Conservation (phyloP, 2,888 invertebrate genomes). For the Epinotia ramella region DNA sequence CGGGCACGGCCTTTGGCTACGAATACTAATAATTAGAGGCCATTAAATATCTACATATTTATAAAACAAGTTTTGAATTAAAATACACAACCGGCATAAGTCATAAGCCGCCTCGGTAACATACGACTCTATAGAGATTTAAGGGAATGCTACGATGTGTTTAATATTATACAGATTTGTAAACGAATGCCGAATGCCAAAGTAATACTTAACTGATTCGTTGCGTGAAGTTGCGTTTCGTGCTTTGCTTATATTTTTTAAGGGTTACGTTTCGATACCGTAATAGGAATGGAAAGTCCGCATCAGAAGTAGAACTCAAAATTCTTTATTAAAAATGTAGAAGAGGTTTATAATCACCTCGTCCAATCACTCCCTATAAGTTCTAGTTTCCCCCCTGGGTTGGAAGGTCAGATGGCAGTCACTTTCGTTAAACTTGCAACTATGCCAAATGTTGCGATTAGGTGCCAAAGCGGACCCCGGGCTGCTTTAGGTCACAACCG, state of each 20-base stretch:
- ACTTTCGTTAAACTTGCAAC: no score
- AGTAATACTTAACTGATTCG: constrained; percentile 23
- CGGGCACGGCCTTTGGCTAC: constrained; percentile 5
- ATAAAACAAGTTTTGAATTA: constrained; percentile 29
- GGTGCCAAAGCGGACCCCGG: no score
- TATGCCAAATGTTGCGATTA: no score
- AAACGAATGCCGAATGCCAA: constrained; percentile 32
- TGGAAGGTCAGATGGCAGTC: no score
- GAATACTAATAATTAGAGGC: constrained; percentile 39
- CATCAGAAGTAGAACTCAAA: no score
- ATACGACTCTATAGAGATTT: not conserved
- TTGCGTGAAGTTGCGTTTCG: constrained; percentile 5
- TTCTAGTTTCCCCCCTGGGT: no score
- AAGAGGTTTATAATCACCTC: no score
- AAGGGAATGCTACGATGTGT: not conserved
- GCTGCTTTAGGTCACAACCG: no score
- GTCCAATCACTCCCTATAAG: no score
- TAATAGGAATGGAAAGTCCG: no score
- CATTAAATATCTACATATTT: constrained; percentile 26
- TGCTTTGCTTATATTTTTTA: not conserved
- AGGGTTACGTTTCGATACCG: no score
- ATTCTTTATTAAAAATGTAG: no score
- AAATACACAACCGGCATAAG: not conserved
- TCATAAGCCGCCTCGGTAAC: not conserved
- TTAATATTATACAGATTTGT: constrained; percentile 22